Base-by-base conservation (phyloP, 2,797 vertebrate species). In the Lepilemur ruficaudatus region DNA sequence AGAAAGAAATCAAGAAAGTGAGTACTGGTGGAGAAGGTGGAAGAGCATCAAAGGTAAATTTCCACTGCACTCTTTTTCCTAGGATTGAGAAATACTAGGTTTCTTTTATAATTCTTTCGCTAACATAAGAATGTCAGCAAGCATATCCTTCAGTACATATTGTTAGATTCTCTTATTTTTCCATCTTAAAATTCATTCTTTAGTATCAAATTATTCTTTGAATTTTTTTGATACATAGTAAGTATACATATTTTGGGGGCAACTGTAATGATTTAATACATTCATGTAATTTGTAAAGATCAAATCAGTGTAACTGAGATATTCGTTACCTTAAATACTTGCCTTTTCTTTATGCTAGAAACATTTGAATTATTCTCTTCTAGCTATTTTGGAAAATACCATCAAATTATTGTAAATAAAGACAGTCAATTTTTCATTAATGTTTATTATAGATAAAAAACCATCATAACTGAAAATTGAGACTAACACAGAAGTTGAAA, bases 131-230 rank as follows among this genome's bases (percentile, higher is more conserved):
- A 89, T 57, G 32, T 59, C 43, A 81, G 28, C 25, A 91, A 48
- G 18, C 35, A 25, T 55, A 41, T 50, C 5, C 9, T 82, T 82
- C 11, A 72, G 8, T 55, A 43, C 1, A n/a, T 23, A 67, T 22
- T 89, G 48, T 75, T 69, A 91, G 3, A 30, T 38, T 67, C 14
- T 6, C 79, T 85, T 52, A 6, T 65, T 88, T 97, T 94, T 28
- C 14, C 14, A 61, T 76, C 38, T 90, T 95, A 76, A 78, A 95
- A 92, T 59, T 79, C 22, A 91, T 86, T 92, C 25, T 76, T 81
- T 48, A 79, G 17, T 61, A 52, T 81, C 82, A 80, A 91, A 32
- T n/a, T 52, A 59, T 20, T 55, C 50, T 38, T 50, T 76, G 48
- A 76, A 76, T 18, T 22, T 76, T 10, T 50, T 75, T 48, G 75